phyloP scores from a whole-genome alignment of 2,888 invertebrate genomes.

The Eristalinus sepulchralis region DNA sequence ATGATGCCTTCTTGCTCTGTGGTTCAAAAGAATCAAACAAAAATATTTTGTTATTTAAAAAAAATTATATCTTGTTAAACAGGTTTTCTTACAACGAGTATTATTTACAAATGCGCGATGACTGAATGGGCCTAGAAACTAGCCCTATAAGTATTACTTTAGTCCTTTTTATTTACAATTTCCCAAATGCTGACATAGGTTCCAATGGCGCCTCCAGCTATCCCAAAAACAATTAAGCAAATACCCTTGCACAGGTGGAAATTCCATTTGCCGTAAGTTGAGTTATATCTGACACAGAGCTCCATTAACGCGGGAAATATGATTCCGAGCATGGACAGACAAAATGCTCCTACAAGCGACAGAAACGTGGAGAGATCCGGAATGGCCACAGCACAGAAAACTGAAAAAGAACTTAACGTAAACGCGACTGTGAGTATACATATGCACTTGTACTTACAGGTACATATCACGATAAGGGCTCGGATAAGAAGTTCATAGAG shows the following conservation, averaged over 20 bases:
- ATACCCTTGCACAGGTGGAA: conserved; percentile 88
- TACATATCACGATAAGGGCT: conserved; percentile 85
- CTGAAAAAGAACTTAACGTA: conserved; percentile 81
- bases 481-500: conserved; percentile 89
- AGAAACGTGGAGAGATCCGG: conserved; percentile 95
- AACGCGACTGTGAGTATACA: too few relatives aligned
- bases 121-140: background rate
- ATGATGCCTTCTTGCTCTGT: too few relatives aligned
- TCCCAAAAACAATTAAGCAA: conserved; percentile 86
- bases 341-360: conserved; percentile 95
- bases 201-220: conserved; percentile 89
- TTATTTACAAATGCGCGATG: background rate
- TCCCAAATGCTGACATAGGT: conserved; percentile 81
- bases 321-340: conserved; percentile 93
- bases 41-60: too few relatives aligned
- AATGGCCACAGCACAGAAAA: conserved; percentile 90
- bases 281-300: conserved; percentile 87
- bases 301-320: conserved; percentile 96
- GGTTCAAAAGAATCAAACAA: too few relatives aligned
- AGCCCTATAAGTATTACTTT: background rate
- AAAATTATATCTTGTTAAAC: too few relatives aligned
- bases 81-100: background rate
- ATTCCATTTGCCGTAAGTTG: conserved; percentile 86
- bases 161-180: conserved; percentile 74
- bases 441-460: conserved; percentile 83